Conservation (phyloP, 2,797 vertebrate genomes). For the Pangasius larnaudii region DNA sequence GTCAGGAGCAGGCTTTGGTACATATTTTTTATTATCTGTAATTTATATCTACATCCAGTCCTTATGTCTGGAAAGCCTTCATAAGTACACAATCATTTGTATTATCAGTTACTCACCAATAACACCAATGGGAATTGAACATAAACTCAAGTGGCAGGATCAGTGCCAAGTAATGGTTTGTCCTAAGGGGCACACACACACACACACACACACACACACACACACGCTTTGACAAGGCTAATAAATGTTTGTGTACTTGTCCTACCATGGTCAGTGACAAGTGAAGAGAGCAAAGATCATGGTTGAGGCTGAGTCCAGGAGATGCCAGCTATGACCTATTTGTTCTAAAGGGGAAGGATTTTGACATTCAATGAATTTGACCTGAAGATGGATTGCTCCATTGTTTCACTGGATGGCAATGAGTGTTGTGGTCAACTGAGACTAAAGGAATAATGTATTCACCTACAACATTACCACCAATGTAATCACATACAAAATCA, state of each 20-base stretch:
- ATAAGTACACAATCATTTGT: background rate
- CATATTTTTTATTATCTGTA: background rate
- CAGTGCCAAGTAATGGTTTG: background rate
- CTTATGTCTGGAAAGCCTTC: background rate
- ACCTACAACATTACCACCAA: background rate
- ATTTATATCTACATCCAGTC: background rate
- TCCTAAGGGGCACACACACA: background rate
- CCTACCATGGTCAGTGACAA: conserved; percentile 18
- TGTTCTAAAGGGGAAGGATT: conserved; percentile 46
- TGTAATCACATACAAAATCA: background rate
- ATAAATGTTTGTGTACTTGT: conserved; percentile 29
- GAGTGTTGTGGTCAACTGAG: conserved; percentile 20
- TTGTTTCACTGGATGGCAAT: conserved; percentile 48
- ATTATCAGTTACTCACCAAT: background rate
- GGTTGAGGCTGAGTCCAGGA: conserved; percentile 35
- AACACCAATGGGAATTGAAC: background rate
- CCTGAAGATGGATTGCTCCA: conserved; percentile 59
- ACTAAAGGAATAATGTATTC: background rate
- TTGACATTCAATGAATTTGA: conserved; percentile 52
- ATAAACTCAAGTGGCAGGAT: background rate
- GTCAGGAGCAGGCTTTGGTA: background rate
- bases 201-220: background rate
- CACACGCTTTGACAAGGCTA: conserved; percentile 14
- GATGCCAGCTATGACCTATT: conserved; percentile 54
- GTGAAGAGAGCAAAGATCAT: conserved; percentile 34